Evolutionary conservation across 1,140 invertebrate species (phyloP), one percentile per base, ranked within the genome.

Genomic region (Coelopa frigida): DNA sequence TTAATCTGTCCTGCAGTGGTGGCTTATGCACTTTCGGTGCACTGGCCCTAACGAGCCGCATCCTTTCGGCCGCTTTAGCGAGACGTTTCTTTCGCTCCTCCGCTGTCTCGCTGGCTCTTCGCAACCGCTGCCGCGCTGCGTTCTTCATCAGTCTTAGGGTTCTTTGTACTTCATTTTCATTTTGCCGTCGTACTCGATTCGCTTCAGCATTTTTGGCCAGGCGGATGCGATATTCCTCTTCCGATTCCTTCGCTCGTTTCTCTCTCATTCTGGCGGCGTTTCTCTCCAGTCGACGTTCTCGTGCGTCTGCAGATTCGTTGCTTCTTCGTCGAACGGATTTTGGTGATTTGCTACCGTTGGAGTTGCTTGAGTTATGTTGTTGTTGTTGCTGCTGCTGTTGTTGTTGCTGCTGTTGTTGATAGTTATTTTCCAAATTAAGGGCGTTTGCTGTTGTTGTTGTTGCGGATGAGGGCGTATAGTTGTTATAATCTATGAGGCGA

Each of bases 71-170:
- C 4, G 64, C 60, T 43, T 68, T 68, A 7, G 74, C 73, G 35
- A 77, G 51, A n/a, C 75, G 67, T 27, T 61, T 58, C 22, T 71
- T 70, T 44, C 75, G 67, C 53, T 75, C 72, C 24, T 75, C 71
- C 6, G 65, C 51, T 3, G 73, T 67, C 52, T 77, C 75, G 37
- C 59, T 68, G 46, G 67, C 67, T 18, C 67, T 54, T 22, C 67
- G 54, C 54, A 68, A 48, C 38, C 65, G 53, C 53, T 68, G 66
- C 7, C 66, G 44, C 35, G 65, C 66, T 24, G 66, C 66, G 41
- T 68, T 68, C 55, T 68, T 66, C 62, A 68, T 68, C 65, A 68
- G 65, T 68, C 66, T 68, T 61, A 68, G 51, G 56, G 66, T 66
- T 68, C 65, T 68, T 66, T 68, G 61, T 59, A 66, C 64, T 60